Conservation (phyloP, 2,888 invertebrate genomes). For the Trichopoda pennipes region DNA sequence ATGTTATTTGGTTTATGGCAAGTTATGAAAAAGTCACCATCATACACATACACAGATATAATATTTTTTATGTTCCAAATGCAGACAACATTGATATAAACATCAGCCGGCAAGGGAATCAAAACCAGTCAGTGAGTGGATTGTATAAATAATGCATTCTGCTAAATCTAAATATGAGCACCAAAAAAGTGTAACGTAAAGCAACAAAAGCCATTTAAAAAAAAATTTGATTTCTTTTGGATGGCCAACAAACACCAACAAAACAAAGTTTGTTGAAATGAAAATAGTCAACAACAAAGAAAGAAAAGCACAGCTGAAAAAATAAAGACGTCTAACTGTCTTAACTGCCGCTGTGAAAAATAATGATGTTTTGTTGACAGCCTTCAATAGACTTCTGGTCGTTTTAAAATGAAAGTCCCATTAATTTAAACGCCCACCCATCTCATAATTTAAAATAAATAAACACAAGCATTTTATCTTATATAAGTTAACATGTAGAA, state of each 20-base stretch:
- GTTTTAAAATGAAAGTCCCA: conserved; percentile 52
- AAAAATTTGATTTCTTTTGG: conserved; percentile 45
- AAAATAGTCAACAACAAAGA: conserved; percentile 37
- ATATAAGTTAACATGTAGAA: neutral
- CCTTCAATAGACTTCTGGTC: conserved; percentile 51
- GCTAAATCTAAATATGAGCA: conserved; percentile 42
- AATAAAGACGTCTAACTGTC: conserved; percentile 62
- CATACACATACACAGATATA: neutral
- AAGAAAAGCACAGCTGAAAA: conserved; percentile 8
- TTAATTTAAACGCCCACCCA: conserved; percentile 52
- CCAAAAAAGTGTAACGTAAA: conserved; percentile 21
- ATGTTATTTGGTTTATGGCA: conserved; percentile 46
- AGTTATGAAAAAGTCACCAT: conserved; percentile 7
- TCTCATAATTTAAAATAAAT: neutral
- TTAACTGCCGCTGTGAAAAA: conserved; percentile 61
- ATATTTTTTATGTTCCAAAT: conserved; percentile 21
- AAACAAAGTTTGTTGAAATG: conserved; percentile 36
- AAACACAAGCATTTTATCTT: conserved; percentile 21
- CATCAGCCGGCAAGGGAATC: conserved; percentile 39
- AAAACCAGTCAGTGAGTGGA: conserved; percentile 31
- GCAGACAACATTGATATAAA: conserved; percentile 50
- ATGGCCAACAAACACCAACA: conserved; percentile 49
- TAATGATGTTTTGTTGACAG: conserved; percentile 66
- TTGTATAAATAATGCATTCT: conserved; percentile 63
- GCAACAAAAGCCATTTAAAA: conserved; percentile 17